Conservation (phyloP, 1,140 invertebrate species). For the Mamestra configurata region DNA sequence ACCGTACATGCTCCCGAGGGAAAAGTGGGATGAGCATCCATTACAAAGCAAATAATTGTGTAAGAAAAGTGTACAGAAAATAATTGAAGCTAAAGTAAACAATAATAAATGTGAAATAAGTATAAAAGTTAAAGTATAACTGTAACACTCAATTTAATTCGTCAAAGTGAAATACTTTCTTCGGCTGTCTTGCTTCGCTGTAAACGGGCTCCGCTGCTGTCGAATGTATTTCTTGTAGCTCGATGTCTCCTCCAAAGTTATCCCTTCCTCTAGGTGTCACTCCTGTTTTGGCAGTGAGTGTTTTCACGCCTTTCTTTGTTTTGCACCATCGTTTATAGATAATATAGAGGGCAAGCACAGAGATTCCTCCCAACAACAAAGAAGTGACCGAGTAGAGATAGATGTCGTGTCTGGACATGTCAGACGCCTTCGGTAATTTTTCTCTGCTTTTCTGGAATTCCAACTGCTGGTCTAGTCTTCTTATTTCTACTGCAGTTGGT, state of each 20-base stretch:
- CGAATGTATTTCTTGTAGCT: slow-evolving; percentile 8
- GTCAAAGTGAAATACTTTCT: slow-evolving; percentile 1
- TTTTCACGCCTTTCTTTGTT: not conserved
- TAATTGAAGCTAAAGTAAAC: no score
- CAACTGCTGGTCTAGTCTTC: slow-evolving; percentile 8
- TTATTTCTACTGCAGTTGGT: slow-evolving; percentile 3
- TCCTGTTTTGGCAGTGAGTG: not conserved
- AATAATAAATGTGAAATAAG: no score
- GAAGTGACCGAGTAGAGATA: slow-evolving; percentile 4
- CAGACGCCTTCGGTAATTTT: not conserved
- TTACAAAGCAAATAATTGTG: no score
- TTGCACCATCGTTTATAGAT: not conserved
- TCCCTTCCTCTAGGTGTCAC: not conserved
- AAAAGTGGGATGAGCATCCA: no score
- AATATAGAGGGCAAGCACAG: not conserved
- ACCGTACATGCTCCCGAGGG: no score
- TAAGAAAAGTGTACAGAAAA: no score
- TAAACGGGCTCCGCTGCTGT: slow-evolving; percentile 1
- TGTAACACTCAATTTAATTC: slow-evolving; percentile 8
- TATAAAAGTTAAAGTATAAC: no score
- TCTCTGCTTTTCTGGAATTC: slow-evolving; percentile 1
- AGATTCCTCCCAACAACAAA: slow-evolving; percentile 12
- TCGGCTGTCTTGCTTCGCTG: slow-evolving; percentile 6
- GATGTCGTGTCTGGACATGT: not conserved
- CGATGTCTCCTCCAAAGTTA: slow-evolving; percentile 2